A percentile compares a stretch with the other conserved stretches of the same genome.
Conservation (phyloP, 2,113 vertebrate species). For the Hippotragus niger region DNA sequence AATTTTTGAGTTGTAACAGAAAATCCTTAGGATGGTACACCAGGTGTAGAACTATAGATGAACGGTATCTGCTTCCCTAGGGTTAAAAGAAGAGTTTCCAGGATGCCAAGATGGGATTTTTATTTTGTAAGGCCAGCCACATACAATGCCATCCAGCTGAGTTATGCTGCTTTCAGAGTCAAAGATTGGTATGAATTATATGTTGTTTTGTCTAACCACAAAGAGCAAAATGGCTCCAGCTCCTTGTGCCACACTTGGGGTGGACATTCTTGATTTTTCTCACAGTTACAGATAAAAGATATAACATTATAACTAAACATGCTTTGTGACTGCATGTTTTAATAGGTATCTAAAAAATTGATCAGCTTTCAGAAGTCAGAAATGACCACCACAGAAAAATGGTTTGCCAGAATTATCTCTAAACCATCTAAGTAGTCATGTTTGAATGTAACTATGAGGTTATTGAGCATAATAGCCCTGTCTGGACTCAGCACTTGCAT, state of each 20-base stretch:
- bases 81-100: neutral
- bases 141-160: constrained; percentile 37
- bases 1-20: neutral
- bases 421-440: constrained; percentile 70
- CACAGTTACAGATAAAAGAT: constrained; percentile 62
- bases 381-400: constrained; percentile 63
- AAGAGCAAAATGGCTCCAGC: constrained; percentile 60
- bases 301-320: constrained; percentile 52
- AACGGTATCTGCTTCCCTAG: neutral
- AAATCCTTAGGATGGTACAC: neutral
- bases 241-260: neutral
- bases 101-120: neutral
- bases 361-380: constrained; percentile 63
- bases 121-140: constrained; percentile 27
- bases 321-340: constrained; percentile 56
- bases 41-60: neutral
- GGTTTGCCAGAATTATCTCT: constrained; percentile 59
- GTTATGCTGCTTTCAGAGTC: constrained; percentile 51
- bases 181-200: constrained; percentile 63
- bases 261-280: constrained; percentile 56
- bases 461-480: constrained; percentile 60
- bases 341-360: constrained; percentile 72
- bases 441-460: constrained; percentile 46
- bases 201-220: constrained; percentile 44
- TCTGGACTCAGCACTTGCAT: constrained; percentile 60